Evolutionary conservation across 2,113 vertebrate species (phyloP).

Genomic region (Sapayoa aenigma): DNA sequence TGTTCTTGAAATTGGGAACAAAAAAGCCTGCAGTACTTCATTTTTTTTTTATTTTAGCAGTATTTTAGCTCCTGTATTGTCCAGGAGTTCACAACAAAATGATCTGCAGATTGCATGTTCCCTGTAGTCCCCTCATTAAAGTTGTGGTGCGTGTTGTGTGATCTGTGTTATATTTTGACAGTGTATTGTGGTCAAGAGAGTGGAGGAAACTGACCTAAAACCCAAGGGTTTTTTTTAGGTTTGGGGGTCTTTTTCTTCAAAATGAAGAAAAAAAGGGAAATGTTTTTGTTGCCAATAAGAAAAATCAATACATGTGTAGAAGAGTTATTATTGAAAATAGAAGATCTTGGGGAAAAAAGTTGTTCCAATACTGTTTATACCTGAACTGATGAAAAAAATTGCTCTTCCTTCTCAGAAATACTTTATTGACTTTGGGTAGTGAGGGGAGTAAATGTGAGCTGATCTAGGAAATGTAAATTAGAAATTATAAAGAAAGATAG

Average conservation of each 20-base stretch:
- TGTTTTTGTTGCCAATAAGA: background rate
- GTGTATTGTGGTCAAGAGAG: background rate
- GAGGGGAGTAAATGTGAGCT: background rate
- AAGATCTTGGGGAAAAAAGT: background rate
- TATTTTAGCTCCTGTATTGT: background rate
- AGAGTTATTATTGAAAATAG: background rate
- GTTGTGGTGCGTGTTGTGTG: background rate
- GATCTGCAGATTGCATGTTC: background rate
- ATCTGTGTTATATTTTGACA: background rate
- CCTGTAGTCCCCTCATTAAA: background rate
- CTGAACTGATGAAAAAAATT: background rate
- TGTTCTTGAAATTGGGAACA: background rate
- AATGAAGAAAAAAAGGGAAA: background rate
- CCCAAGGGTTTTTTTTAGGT: background rate
- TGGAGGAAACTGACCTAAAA: background rate
- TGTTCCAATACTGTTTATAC: accelerated
- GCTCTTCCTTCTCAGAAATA: background rate
- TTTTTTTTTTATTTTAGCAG: background rate
- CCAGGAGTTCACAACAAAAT: background rate
- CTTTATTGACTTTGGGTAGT: background rate
- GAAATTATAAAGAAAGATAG: background rate
- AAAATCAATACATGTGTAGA: background rate
- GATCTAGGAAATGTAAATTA: background rate
- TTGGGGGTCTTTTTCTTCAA: accelerated
- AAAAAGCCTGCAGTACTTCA: background rate